phyloP scores from a whole-genome alignment of 1,140 invertebrate genomes.

The Anastrepha ludens region DNA sequence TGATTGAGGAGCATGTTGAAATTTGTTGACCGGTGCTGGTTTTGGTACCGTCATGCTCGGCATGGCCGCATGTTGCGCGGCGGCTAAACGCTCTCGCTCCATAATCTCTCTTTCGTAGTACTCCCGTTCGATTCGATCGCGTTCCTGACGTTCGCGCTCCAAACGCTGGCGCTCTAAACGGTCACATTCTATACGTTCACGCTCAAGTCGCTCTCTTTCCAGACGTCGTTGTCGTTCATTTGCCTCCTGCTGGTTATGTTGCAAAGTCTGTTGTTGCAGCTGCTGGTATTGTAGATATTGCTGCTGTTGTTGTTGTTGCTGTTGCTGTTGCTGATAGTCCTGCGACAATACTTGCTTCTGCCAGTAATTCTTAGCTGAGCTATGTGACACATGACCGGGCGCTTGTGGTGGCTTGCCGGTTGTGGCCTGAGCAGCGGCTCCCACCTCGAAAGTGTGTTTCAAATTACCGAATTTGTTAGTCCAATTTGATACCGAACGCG shows the following conservation, averaged over 20 bases:
- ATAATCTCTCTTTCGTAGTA: slow-evolving; percentile 55
- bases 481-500: slow-evolving; percentile 78
- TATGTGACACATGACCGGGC: slow-evolving; percentile 64
- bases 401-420: slow-evolving; percentile 67
- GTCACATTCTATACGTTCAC: slow-evolving; percentile 64
- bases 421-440: slow-evolving; percentile 63
- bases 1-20: slow-evolving; percentile 83
- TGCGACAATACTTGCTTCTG: slow-evolving; percentile 74
- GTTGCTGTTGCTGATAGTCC: background rate
- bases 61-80: slow-evolving; percentile 49
- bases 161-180: slow-evolving; percentile 60
- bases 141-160: slow-evolving; percentile 56
- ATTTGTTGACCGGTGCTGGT: slow-evolving; percentile 80
- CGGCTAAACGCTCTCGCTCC: slow-evolving; percentile 54
- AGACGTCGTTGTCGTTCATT: slow-evolving; percentile 62
- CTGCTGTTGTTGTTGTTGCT: slow-evolving; percentile 46
- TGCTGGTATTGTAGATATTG: slow-evolving; percentile 59
- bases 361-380: slow-evolving; percentile 78
- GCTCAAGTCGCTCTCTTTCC: slow-evolving; percentile 64
- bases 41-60: slow-evolving; percentile 55
- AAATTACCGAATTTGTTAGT: slow-evolving; percentile 88
- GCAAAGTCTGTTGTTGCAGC: slow-evolving; percentile 54
- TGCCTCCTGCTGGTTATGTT: slow-evolving; percentile 57
- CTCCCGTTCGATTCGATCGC: slow-evolving; percentile 57
- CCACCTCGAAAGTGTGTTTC: slow-evolving; percentile 86